phyloP scores from a whole-genome alignment of 2,113 vertebrate species.

The Carettochelys insculpta region DNA sequence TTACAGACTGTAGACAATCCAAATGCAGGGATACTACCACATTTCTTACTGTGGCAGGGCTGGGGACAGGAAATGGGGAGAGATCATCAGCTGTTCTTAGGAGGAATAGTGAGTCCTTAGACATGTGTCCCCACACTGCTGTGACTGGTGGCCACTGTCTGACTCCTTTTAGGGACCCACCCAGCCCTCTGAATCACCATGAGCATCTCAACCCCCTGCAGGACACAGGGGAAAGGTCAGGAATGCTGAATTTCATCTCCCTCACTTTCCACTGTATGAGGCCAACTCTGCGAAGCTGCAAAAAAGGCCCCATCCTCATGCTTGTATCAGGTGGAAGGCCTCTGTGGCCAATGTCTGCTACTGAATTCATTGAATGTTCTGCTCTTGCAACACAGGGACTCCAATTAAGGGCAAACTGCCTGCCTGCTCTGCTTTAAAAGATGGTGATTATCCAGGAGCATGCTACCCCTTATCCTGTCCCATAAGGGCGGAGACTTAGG shows the following conservation, averaged over 20 bases:
- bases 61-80: too few species aligned
- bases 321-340: background rate
- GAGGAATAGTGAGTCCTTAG: background rate
- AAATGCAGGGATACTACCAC: background rate
- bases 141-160: background rate
- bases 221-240: too few species aligned
- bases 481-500: background rate
- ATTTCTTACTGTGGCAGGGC: background rate
- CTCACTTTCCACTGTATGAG: background rate
- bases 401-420: background rate
- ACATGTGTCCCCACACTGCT: background rate
- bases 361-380: background rate
- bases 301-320: background rate
- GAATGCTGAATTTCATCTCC: background rate
- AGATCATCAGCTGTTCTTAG: background rate
- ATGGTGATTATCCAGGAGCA: background rate
- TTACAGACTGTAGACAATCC: background rate
- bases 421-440: background rate
- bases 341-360: background rate
- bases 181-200: background rate
- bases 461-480: background rate
- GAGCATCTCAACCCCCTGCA: background rate
- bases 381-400: background rate
- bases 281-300: too few species aligned
- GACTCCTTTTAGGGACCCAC: background rate